phyloP scores from a whole-genome alignment of 2,797 vertebrate species.

The Echiichthys vipera region DNA sequence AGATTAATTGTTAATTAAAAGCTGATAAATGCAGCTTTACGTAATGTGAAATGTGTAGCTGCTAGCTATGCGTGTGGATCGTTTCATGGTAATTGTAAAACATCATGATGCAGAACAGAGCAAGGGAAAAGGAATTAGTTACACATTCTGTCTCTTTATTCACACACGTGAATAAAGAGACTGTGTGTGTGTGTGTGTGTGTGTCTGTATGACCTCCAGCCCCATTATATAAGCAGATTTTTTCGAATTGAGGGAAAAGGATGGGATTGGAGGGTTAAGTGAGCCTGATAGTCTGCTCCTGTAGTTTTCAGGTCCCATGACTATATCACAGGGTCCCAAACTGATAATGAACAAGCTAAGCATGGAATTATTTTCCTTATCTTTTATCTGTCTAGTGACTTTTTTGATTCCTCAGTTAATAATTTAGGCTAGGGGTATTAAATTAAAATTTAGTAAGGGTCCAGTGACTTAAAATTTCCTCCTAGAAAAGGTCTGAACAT shows the following conservation, averaged over 20 bases:
- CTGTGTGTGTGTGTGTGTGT: conserved; percentile 24
- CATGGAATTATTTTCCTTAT: conserved; percentile 15
- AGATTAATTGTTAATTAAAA: background rate
- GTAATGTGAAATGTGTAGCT: background rate
- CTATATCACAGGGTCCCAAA: conserved; percentile 17
- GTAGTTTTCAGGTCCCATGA: conserved; percentile 48
- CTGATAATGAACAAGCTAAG: conserved; percentile 39
- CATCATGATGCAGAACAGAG: conserved; percentile 19
- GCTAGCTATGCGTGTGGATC: background rate
- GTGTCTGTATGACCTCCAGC: conserved; percentile 40
- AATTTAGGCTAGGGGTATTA: background rate
- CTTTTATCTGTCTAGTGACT: background rate
- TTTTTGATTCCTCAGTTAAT: background rate
- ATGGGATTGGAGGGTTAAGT: conserved; percentile 49
- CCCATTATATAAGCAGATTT: conserved; percentile 63
- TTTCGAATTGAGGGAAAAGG: conserved; percentile 59
- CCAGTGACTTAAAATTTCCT: no score
- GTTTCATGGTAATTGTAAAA: conserved; percentile 24
- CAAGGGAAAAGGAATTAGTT: conserved; percentile 24
- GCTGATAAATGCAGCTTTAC: background rate
- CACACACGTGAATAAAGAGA: conserved; percentile 12
- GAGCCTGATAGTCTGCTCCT: conserved; percentile 38
- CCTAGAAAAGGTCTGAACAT: no score
- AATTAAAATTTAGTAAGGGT: no score
- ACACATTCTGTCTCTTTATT: conserved; percentile 8